phyloP scores from a whole-genome alignment of 2,888 invertebrate genomes.

The Nineta flava region DNA sequence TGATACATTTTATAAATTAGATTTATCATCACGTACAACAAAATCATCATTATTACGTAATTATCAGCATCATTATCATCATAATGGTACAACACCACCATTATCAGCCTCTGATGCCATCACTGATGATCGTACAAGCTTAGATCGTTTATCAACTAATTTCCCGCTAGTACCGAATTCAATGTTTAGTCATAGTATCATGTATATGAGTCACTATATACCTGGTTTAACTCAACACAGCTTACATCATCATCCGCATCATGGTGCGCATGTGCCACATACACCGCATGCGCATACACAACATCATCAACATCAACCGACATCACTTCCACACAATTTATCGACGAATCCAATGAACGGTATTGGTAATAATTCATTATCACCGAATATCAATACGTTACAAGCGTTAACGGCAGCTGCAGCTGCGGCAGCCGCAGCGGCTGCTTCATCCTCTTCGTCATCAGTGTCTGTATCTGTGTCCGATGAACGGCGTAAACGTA shows the following conservation, averaged over 20 bases:
- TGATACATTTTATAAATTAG: too few relatives aligned
- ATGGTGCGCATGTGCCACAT: slow-evolving; percentile 5
- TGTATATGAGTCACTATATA: slow-evolving; percentile 85
- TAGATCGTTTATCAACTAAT: slow-evolving; percentile 29
- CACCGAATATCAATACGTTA: not conserved
- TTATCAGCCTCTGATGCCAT: slow-evolving; percentile 15
- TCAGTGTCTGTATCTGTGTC: slow-evolving; percentile 41
- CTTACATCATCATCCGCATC: slow-evolving; percentile 23
- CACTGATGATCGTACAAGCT: slow-evolving; percentile 16
- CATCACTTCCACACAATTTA: slow-evolving; percentile 32
- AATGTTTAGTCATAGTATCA: slow-evolving; percentile 78
- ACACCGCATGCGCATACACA: too few relatives aligned
- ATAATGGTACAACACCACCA: slow-evolving; percentile 2
- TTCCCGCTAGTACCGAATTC: slow-evolving; percentile 76
- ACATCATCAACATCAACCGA: not conserved
- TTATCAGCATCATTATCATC: too few relatives aligned
- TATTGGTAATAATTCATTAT: slow-evolving; percentile 33
- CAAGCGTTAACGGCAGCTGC: too few relatives aligned
- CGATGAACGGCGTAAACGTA: slow-evolving; percentile 86
- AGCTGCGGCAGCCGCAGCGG: slow-evolving; percentile 10
- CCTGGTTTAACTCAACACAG: slow-evolving; percentile 28
- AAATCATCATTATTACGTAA: too few relatives aligned
- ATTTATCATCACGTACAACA: too few relatives aligned
- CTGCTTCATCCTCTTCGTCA: slow-evolving; percentile 23
- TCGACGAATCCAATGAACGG: slow-evolving; percentile 37